Evolutionary conservation across 2,888 invertebrate species (phyloP), one percentile per base, ranked within the genome.

Genomic region (Barypeithes pellucidus): DNA sequence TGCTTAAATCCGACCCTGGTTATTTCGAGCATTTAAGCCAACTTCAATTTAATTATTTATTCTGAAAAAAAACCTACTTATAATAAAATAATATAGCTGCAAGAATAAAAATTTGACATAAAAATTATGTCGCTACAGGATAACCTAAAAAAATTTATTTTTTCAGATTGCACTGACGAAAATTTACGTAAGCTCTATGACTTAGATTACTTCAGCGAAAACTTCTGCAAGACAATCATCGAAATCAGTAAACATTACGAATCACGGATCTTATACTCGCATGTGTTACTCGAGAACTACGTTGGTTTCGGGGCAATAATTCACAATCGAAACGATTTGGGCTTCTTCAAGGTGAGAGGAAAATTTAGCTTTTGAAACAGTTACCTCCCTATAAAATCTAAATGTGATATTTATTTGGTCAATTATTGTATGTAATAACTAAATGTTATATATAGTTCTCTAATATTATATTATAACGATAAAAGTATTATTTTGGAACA

Each of bases 291-390:
- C 77, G 92, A 95, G 82, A 94, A 93, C 83, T 96, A 95, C 82
- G 88, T 94, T 12, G 94, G 94, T 4, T 85, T 95, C 45, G 90
- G 93, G 9, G 94, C 95, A 2, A 85, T 95, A 50, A 89, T 96
- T 5, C 94, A 94, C 83, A 96, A 96, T 86, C 92, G 94, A 81
- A 93, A 94, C 78, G 89, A 91, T 77, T 88, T 96, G 84, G 96
- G 96, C 1, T 96, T 94, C 87, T 95, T 94, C 86, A 94, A 95
- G 87, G 94, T 95, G 74, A 89, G 95, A 78, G 95, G 95, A 78
- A 94, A 94, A 84, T 91, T 95, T 82, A 95, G 95, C 84, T 94
- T 94, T 84, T 94, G 91, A 88, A 73, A 47, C 41, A 22, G 47
- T 74, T 73, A 73, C 9, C 5, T 73, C 71, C 73, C 73, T 59